Base-by-base conservation (phyloP, 2,888 invertebrate genomes). In the Drosophila nr. perissopoda region DNA sequence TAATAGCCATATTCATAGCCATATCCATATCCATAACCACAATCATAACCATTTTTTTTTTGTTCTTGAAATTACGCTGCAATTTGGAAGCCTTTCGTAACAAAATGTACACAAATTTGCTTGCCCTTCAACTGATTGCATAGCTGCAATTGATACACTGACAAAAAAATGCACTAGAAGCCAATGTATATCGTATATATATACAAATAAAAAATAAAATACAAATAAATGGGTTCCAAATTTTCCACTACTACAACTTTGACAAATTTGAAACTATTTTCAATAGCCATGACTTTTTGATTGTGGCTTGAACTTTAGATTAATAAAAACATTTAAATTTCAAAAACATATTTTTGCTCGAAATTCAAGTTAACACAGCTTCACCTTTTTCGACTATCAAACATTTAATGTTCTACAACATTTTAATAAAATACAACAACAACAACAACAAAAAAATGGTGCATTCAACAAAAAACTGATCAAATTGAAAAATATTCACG, bases 11-110 rank as follows among this genome's bases (percentile, higher is more conserved):
- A 67, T 69, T 64, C 66, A 76, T 71, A 79, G 40, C 54, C 36
- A 62, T 53, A 62, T 49, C 57, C 72, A 71, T 60, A 34, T 51
- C 33, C 49, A 68, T 34, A 57, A 53, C 1, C 56, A 45, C 16
- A 45, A 25, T 45, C 25, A 45, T 45, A 45, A 4, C 42, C 42
- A 77, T 59, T 70, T 53, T 33, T 33, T 18, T 38, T 21, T 2
- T 42, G 34, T 82, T 84, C 74, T 84, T 70, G 56, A 67, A 62
- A 13, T 54, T 34, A 45, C 45, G 13, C 18, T 40, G 42, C 57
- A 63, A 72, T 57, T 71, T 79, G 77, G 83, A 74, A 83, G 76
- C 79, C 76, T 83, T 81, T 86, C 81, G 76, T 67, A 7, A 21
- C 18, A 18, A 52, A 4, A 34, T 11, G 5, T 11, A 16, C 52